phyloP scores from a whole-genome alignment of 2,113 vertebrate species.

The Cyprinodon variegatus region DNA sequence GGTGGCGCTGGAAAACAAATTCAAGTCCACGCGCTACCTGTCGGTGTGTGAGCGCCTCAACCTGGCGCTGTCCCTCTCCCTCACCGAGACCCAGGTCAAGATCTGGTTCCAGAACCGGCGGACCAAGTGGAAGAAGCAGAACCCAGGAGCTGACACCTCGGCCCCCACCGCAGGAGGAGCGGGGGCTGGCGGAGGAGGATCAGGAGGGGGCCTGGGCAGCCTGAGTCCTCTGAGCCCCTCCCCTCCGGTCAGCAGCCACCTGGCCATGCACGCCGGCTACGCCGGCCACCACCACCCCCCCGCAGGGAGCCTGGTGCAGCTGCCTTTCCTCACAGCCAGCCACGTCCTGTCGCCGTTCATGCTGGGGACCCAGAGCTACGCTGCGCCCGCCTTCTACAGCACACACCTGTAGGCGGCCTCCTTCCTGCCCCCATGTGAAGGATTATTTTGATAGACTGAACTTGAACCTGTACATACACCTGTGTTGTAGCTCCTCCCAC shows the following conservation, averaged over 20 bases:
- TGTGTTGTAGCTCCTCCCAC: constrained; percentile 66
- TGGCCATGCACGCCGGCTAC: constrained; percentile 88
- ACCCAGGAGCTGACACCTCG: constrained; percentile 92
- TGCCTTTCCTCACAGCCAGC: constrained; percentile 91
- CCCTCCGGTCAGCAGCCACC: constrained; percentile 83
- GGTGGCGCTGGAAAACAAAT: constrained; percentile 95
- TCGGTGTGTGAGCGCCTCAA: constrained; percentile 94
- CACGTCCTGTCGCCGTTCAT: constrained; percentile 97
- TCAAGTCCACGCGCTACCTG: constrained; percentile 93
- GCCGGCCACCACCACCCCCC: constrained; percentile 80
- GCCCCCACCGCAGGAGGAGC: constrained; percentile 80
- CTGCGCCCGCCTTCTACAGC: constrained; percentile 93
- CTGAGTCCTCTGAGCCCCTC: constrained; percentile 85
- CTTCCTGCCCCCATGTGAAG: not conserved
- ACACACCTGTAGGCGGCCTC: constrained; percentile 89
- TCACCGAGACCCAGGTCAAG: constrained; percentile 94
- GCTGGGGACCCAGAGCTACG: constrained; percentile 93
- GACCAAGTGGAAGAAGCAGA: constrained; percentile 97
- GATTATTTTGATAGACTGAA: constrained; percentile 72
- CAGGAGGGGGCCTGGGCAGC: constrained; percentile 69
- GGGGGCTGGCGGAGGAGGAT: constrained; percentile 64
- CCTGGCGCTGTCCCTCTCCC: constrained; percentile 89
- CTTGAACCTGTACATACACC: constrained; percentile 72
- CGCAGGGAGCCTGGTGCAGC: constrained; percentile 89
- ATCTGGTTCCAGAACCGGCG: constrained; percentile 96